These are phyloP conservation scores for Drosophila nebulosa DNA, from an alignment of 1,140 invertebrate genomes.

Conservation along the genomic window DNA sequence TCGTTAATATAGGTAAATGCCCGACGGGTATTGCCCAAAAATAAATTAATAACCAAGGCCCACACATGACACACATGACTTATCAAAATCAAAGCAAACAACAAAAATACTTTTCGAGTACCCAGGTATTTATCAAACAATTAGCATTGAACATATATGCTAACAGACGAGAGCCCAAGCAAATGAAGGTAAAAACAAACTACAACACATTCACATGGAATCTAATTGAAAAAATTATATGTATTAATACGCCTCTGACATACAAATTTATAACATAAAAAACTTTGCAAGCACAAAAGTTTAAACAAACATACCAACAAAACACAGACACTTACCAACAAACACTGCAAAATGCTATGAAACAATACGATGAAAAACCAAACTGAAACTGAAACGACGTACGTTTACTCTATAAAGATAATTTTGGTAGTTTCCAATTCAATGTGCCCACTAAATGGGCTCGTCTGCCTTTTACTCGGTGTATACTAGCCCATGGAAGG, in stretches of 20 bases:
- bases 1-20: not conserved
- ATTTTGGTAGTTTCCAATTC: too few species aligned
- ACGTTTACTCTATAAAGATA: not conserved
- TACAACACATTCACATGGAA: not conserved
- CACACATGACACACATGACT: not conserved
- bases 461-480: too few species aligned
- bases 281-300: conserved; percentile 24
- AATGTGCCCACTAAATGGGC: too few species aligned
- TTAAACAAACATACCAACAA: conserved; percentile 28
- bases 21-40: not conserved
- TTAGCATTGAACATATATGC: conserved; percentile 17
- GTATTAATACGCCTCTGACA: conserved; percentile 43
- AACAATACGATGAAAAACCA: conserved; percentile 27
- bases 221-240: conserved; percentile 14
- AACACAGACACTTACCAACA: conserved; percentile 29
- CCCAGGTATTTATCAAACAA: conserved; percentile 24
- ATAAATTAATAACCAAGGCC: not conserved
- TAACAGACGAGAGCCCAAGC: conserved; percentile 1
- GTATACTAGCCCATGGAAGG: too few species aligned
- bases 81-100: not conserved
- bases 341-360: conserved; percentile 21
- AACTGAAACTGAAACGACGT: not conserved
- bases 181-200: conserved; percentile 3
- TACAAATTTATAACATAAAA: conserved; percentile 49
- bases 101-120: not conserved